A percentile compares a stretch with the other conserved stretches of the same genome.
Evolutionary conservation across 2,113 vertebrate species (phyloP).

Genomic region (Microtus pennsylvanicus): DNA sequence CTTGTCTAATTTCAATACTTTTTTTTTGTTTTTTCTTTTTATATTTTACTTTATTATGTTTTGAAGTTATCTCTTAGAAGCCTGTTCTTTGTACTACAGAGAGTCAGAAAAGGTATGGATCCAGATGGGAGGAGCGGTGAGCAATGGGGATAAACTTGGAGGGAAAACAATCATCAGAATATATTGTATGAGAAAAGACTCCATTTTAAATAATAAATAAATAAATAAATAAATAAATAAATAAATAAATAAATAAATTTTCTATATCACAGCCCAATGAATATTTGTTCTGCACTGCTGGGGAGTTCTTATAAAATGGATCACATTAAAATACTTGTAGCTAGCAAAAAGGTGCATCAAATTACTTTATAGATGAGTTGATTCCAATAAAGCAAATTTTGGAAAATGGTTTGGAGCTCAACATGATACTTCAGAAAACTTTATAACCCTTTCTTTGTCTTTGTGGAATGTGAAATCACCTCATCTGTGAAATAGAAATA

Average conservation of each 20-base stretch:
- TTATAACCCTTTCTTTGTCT: neutral
- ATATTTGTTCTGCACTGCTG: neutral
- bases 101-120: neutral
- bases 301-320: neutral
- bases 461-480: neutral
- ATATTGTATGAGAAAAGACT: neutral
- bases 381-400: neutral
- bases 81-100: neutral
- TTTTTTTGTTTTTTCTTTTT: neutral
- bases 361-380: neutral
- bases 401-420: neutral
- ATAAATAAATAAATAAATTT: too few relatives aligned
- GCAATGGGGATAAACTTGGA: neutral
- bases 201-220: neutral
- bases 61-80: neutral
- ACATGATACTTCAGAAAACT: neutral
- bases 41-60: neutral
- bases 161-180: neutral
- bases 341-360: neutral
- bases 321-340: neutral
- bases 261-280: neutral
- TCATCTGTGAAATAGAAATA: neutral
- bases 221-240: neutral
- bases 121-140: neutral
- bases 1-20: neutral